phyloP scores from a whole-genome alignment of 1,140 invertebrate genomes.

The Scaptodrosophila lebanonensis region DNA sequence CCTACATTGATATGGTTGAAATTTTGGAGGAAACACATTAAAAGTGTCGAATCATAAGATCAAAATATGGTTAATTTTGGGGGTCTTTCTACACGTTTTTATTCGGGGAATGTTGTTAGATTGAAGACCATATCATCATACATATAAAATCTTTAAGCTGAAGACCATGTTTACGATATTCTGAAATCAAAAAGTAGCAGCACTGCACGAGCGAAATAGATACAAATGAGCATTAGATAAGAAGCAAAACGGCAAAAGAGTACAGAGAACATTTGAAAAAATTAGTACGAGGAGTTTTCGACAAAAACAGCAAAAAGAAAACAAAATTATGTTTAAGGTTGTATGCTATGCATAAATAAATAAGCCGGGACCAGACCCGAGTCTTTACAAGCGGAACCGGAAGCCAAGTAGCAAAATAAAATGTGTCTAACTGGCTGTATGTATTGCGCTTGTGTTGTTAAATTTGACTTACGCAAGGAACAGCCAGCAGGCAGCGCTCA shows the following conservation, averaged over 20 bases:
- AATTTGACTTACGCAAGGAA: conserved; percentile 47
- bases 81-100: too few species aligned
- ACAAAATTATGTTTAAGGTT: conserved; percentile 75
- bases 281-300: too few species aligned
- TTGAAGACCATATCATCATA: too few species aligned
- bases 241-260: conserved; percentile 33
- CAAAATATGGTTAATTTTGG: too few species aligned
- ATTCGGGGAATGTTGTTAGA: too few species aligned
- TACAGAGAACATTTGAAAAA: too few species aligned
- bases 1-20: too few species aligned
- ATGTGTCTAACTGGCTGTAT: conserved; percentile 64
- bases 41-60: too few species aligned
- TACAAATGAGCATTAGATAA: conserved; percentile 49
- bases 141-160: too few species aligned
- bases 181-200: background rate
- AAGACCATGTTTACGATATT: conserved; percentile 11
- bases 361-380: conserved; percentile 37
- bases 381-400: conserved; percentile 58
- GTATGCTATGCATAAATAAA: conserved; percentile 74
- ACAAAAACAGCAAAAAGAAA: conserved; percentile 53
- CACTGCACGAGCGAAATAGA: conserved; percentile 54
- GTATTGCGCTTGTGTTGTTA: conserved; percentile 24
- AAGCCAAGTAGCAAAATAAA: conserved; percentile 72
- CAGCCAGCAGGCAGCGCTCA: background rate
- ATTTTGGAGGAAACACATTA: too few species aligned